These are phyloP conservation scores for Myoxocephalus aenaeus DNA, from an alignment of 2,797 vertebrate genomes.

Conservation along the genomic window DNA sequence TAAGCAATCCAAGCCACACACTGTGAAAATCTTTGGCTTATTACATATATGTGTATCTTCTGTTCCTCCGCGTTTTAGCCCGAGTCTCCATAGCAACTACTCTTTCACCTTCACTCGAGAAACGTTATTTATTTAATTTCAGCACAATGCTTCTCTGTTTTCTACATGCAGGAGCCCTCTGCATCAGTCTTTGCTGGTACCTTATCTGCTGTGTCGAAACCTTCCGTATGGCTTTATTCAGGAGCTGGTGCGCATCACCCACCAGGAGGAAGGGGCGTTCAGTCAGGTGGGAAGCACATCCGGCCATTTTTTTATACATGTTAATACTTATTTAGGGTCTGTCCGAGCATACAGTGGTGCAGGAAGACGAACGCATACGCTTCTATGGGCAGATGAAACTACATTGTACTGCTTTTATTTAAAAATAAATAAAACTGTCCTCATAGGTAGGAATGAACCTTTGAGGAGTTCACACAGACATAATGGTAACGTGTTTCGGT, in stretches of 20 bases:
- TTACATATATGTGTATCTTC: slow-evolving; percentile 14
- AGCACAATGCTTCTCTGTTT: slow-evolving; percentile 21
- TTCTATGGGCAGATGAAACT: neutral
- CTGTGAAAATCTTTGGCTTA: neutral
- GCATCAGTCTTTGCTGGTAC: slow-evolving; percentile 95
- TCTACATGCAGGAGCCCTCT: slow-evolving; percentile 86
- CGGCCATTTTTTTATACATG: neutral
- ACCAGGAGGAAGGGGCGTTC: slow-evolving; percentile 96
- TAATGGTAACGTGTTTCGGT: neutral
- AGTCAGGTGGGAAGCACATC: slow-evolving; percentile 86
- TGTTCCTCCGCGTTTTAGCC: slow-evolving; percentile 39
- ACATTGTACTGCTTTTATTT: neutral
- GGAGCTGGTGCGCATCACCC: slow-evolving; percentile 95
- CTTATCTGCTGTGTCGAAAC: slow-evolving; percentile 99
- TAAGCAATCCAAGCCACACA: slow-evolving; percentile 65
- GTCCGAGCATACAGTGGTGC: neutral
- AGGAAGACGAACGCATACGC: neutral
- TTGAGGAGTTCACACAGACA: neutral
- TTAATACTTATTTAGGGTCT: neutral
- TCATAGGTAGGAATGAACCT: neutral
- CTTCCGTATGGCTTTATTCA: slow-evolving; percentile 98
- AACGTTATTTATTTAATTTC: slow-evolving; percentile 34
- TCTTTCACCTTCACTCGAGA: slow-evolving; percentile 47
- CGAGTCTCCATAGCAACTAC: slow-evolving; percentile 67
- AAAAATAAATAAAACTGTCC: neutral